Conservation (phyloP, 2,113 vertebrate genomes). For the Siniperca knerii region DNA sequence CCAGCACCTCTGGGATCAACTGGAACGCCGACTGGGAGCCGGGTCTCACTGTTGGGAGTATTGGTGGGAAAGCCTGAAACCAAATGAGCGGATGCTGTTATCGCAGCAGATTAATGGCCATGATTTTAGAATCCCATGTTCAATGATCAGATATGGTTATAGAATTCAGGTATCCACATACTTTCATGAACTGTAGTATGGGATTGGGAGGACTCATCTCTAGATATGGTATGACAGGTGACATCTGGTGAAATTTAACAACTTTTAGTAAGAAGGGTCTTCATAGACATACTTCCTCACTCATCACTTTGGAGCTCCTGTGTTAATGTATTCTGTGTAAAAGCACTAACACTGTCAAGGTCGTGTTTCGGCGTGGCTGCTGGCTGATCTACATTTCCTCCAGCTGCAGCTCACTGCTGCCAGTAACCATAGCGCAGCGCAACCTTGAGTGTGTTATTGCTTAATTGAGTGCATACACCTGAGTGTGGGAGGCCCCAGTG, state of each 20-base stretch:
- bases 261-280: background rate
- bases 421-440: slow-evolving; percentile 5
- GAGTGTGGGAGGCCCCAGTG: slow-evolving; percentile 24
- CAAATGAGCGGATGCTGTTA: background rate
- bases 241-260: background rate
- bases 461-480: slow-evolving; percentile 53
- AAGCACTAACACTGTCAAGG: slow-evolving; percentile 44
- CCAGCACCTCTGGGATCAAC: no score
- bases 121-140: background rate
- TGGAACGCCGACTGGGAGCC: no score
- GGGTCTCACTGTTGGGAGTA: no score
- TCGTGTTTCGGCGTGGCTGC: slow-evolving; percentile 27
- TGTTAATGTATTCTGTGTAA: background rate
- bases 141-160: background rate
- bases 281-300: background rate
- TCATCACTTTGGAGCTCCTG: background rate
- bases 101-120: background rate
- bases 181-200: background rate
- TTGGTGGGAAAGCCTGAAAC: background rate
- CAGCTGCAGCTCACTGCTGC: slow-evolving; percentile 45
- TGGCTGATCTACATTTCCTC: slow-evolving; percentile 55
- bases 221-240: background rate
- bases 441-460: slow-evolving; percentile 60
- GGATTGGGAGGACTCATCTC: background rate
- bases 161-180: background rate